Evolutionary conservation across 2,888 invertebrate species (phyloP).

Genomic region (Gandaritis pyraliata): DNA sequence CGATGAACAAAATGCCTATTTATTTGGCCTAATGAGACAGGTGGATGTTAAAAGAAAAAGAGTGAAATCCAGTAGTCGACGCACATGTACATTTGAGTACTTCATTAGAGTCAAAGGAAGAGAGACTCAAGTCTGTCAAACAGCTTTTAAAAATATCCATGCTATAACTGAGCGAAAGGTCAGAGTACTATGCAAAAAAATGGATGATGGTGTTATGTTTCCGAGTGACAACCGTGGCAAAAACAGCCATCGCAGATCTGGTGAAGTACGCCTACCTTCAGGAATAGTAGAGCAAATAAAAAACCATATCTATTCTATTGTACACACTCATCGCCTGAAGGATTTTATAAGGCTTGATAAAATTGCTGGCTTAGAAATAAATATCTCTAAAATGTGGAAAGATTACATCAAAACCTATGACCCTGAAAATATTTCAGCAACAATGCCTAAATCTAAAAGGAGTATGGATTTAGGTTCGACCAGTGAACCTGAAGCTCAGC

Average conservation of each 20-base stretch:
- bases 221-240: slow-evolving; percentile 84
- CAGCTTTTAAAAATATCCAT: slow-evolving; percentile 85
- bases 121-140: slow-evolving; percentile 84
- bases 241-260: slow-evolving; percentile 80
- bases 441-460: slow-evolving; percentile 78
- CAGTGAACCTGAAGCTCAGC: slow-evolving; percentile 51
- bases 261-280: slow-evolving; percentile 78
- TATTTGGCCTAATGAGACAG: slow-evolving; percentile 84
- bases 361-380: slow-evolving; percentile 82
- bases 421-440: slow-evolving; percentile 79
- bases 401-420: slow-evolving; percentile 83
- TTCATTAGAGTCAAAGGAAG: slow-evolving; percentile 82
- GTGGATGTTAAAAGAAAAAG: slow-evolving; percentile 84
- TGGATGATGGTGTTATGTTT: slow-evolving; percentile 85
- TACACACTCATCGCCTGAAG: slow-evolving; percentile 79
- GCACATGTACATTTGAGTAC: slow-evolving; percentile 84
- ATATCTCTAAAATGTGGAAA: slow-evolving; percentile 85
- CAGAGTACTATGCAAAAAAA: slow-evolving; percentile 82
- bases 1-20: slow-evolving; percentile 85
- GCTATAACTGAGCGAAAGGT: slow-evolving; percentile 84
- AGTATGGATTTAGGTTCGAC: slow-evolving; percentile 59
- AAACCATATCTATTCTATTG: slow-evolving; percentile 81
- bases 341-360: slow-evolving; percentile 82
- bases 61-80: slow-evolving; percentile 79
- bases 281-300: slow-evolving; percentile 81